These are phyloP conservation scores for Neodiprion pinetum DNA, from an alignment of 1,140 invertebrate genomes.

Conservation along the genomic window DNA sequence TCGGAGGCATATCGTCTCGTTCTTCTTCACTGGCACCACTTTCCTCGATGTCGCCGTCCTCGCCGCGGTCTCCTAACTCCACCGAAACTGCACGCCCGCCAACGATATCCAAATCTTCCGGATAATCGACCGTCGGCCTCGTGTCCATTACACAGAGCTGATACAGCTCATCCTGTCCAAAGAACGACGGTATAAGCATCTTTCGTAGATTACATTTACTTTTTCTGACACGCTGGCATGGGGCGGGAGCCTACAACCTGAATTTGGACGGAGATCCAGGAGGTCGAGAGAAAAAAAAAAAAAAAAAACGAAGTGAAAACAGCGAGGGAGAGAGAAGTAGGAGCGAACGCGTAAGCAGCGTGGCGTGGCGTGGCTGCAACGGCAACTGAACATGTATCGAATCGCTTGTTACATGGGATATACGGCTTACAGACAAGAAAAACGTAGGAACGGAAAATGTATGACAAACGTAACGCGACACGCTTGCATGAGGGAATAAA, in stretches of 20 bases:
- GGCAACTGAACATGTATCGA: too few species aligned
- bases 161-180: slow-evolving; percentile 55
- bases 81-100: slow-evolving; percentile 16
- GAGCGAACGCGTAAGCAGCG: too few species aligned
- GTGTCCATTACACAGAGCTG: slow-evolving; percentile 55
- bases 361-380: too few species aligned
- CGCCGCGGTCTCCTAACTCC: slow-evolving; percentile 39
- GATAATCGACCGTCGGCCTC: slow-evolving; percentile 26
- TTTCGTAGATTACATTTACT: not conserved
- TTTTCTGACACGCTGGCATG: too few species aligned
- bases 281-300: not conserved
- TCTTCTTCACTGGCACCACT: slow-evolving; percentile 37
- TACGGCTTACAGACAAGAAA: not conserved
- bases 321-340: not conserved
- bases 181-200: not conserved
- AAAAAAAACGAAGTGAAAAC: not conserved
- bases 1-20: slow-evolving; percentile 53
- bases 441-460: not conserved
- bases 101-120: slow-evolving; percentile 35
- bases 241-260: too few species aligned
- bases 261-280: too few species aligned
- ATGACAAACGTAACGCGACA: not conserved
- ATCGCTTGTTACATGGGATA: too few species aligned
- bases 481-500: not conserved
- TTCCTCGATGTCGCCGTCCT: slow-evolving; percentile 51